These are phyloP conservation scores for Ctenicera cuprea DNA, from an alignment of 2,888 invertebrate species.

Conservation along the genomic window DNA sequence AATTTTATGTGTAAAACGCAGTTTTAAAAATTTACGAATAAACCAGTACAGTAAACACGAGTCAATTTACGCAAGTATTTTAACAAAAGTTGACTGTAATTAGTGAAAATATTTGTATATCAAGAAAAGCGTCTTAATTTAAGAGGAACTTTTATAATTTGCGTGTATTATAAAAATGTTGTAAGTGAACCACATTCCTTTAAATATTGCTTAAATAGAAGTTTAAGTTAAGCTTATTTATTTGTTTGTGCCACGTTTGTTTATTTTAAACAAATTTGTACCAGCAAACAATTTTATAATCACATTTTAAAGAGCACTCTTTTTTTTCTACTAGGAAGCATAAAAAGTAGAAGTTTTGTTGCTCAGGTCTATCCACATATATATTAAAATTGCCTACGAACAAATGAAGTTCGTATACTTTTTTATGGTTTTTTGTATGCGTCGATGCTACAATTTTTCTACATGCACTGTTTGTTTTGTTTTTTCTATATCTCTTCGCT, in stretches of 20 bases:
- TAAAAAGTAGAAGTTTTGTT: conserved; percentile 8
- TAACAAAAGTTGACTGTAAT: too few species aligned
- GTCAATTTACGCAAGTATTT: too few species aligned
- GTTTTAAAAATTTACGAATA: too few species aligned
- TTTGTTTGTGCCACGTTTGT: conserved; percentile 17
- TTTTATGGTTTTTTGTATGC: conserved; percentile 37
- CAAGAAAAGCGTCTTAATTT: too few species aligned
- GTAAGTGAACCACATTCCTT: conserved; percentile 42
- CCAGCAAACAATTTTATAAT: neutral
- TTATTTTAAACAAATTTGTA: conserved; percentile 11
- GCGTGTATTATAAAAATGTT: too few species aligned
- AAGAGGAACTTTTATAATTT: too few species aligned
- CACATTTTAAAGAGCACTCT: neutral
- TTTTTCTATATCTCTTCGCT: conserved; percentile 73
- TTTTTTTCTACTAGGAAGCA: neutral
- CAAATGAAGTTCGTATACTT: conserved; percentile 31
- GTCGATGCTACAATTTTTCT: conserved; percentile 68
- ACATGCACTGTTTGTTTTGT: conserved; percentile 73
- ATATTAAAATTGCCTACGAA: conserved; percentile 22
- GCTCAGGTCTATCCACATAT: conserved; percentile 46
- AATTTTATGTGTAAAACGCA: too few species aligned
- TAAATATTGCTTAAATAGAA: neutral
- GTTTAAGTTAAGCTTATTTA: conserved; percentile 12
- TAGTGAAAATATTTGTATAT: too few species aligned
- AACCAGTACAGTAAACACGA: too few species aligned